Evolutionary conservation across 2,797 vertebrate species (phyloP).

Genomic region (Pangasius krempfi): DNA sequence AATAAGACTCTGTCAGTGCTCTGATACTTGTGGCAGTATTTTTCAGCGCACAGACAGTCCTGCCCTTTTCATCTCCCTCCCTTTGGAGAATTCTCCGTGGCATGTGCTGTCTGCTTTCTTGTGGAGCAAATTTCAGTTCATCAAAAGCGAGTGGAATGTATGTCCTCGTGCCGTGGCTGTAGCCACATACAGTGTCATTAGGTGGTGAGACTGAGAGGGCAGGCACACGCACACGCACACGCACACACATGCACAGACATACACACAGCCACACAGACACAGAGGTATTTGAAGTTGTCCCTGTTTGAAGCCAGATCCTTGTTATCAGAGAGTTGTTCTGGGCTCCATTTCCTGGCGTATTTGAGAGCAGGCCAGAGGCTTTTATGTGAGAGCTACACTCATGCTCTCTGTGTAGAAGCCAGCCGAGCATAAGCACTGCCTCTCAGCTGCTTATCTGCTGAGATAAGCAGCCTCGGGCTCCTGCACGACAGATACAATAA

Average conservation of each 20-base stretch:
- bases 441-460: constrained; percentile 76
- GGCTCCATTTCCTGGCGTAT: constrained; percentile 85
- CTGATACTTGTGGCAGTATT: constrained; percentile 82
- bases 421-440: constrained; percentile 71
- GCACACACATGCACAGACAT: constrained; percentile 46
- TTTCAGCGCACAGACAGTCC: constrained; percentile 79
- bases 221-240: constrained; percentile 50
- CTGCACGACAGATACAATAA: constrained; percentile 59
- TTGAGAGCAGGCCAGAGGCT: constrained; percentile 82
- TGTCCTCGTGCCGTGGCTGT: constrained; percentile 79
- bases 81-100: constrained; percentile 84
- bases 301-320: constrained; percentile 88
- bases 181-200: constrained; percentile 75
- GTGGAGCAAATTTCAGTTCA: constrained; percentile 90
- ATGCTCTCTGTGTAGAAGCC: constrained; percentile 64
- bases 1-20: constrained; percentile 79
- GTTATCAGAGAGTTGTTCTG: constrained; percentile 87
- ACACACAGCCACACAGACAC: constrained; percentile 60
- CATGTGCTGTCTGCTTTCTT: constrained; percentile 81
- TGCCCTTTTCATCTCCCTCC: constrained; percentile 92
- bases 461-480: constrained; percentile 70
- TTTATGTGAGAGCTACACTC: constrained; percentile 84
- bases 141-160: constrained; percentile 96
- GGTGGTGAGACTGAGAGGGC: constrained; percentile 64
- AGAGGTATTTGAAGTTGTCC: constrained; percentile 88